Evolutionary conservation across 2,113 vertebrate genomes (phyloP).

Genomic region (Ptychochromis oligacanthus): DNA sequence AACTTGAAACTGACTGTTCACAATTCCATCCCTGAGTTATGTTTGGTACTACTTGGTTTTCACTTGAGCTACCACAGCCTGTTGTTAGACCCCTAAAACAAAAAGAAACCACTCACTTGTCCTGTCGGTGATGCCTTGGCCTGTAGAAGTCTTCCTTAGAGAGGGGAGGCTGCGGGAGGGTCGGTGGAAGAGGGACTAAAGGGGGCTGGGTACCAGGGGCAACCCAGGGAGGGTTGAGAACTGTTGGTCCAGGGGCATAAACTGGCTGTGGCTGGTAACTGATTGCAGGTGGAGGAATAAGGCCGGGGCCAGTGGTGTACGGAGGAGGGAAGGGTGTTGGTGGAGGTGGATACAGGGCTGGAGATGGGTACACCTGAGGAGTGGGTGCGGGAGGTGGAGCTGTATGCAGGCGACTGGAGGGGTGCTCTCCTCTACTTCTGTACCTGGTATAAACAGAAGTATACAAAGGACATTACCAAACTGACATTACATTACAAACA

Average conservation of each 20-base stretch:
- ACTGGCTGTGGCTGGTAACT: conserved; percentile 87
- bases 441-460: conserved; percentile 34
- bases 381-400: conserved; percentile 40
- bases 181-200: conserved; percentile 80
- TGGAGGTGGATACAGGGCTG: conserved; percentile 64
- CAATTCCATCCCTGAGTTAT: not conserved
- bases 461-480: not conserved
- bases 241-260: conserved; percentile 85
- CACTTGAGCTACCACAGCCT: not conserved
- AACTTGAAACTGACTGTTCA: not conserved
- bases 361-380: conserved; percentile 60
- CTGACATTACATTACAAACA: not conserved
- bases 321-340: conserved; percentile 68
- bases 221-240: conserved; percentile 85
- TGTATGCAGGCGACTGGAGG: conserved; percentile 42
- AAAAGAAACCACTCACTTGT: conserved; percentile 87
- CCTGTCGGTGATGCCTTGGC: conserved; percentile 92
- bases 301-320: conserved; percentile 78
- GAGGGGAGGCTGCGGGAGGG: conserved; percentile 86
- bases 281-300: conserved; percentile 87
- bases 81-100: not conserved
- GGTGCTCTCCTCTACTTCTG: conserved; percentile 61
- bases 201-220: conserved; percentile 87
- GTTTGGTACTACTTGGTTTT: not conserved
- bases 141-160: conserved; percentile 98